Conservation (phyloP, 2,113 vertebrate species). For the Paracanthobrama guichenoti region DNA sequence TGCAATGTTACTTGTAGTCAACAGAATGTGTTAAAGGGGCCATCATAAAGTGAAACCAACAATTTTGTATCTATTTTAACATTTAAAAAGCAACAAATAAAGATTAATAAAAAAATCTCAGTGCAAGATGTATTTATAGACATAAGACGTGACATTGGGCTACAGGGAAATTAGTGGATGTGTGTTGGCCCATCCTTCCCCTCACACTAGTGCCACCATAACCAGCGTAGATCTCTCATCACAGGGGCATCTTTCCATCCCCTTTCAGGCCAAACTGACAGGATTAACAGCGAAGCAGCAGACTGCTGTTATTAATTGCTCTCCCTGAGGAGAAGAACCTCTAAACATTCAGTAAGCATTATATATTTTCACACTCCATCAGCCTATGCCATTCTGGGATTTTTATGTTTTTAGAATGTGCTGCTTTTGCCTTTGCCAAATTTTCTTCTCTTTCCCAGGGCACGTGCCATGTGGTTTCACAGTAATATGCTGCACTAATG, state of each 20-base stretch:
- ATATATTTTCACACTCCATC: slow-evolving; percentile 23
- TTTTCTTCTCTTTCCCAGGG: not conserved
- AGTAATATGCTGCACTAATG: slow-evolving; percentile 28
- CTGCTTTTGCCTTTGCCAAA: not conserved
- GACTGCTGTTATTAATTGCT: slow-evolving; percentile 25
- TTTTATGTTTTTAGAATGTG: slow-evolving; percentile 8
- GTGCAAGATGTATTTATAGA: too few relatives aligned
- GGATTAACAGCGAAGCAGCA: not conserved
- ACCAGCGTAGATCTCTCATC: not conserved
- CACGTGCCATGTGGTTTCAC: slow-evolving; percentile 6
- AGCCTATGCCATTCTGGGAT: not conserved
- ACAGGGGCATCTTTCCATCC: not conserved
- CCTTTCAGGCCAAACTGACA: slow-evolving; percentile 14
- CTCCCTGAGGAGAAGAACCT: slow-evolving; percentile 13
- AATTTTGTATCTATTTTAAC: too few relatives aligned
- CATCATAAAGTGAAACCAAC: too few relatives aligned
- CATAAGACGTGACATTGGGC: not conserved
- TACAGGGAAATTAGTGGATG: not conserved
- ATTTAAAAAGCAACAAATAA: not conserved
- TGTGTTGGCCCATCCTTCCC: not conserved
- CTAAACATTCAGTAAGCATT: slow-evolving; percentile 21
- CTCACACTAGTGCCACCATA: not conserved
- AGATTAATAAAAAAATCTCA: not conserved
- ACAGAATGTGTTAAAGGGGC: too few relatives aligned
- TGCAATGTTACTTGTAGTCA: too few relatives aligned